phyloP scores from a whole-genome alignment of 2,113 vertebrate genomes.

The Amazona guildingii region DNA sequence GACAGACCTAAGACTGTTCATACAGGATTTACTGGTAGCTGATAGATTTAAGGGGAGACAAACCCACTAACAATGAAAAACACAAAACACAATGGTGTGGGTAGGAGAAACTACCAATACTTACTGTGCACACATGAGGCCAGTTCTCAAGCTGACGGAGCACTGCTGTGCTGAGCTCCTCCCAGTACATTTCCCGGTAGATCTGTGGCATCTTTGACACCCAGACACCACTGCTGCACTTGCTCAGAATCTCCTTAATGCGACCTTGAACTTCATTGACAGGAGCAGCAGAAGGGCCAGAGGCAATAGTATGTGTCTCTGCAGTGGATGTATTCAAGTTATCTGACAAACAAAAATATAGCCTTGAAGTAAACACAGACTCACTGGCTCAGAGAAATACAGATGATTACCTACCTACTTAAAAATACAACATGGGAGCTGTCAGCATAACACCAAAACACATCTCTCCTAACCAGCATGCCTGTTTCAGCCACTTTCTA shows the following conservation, averaged over 20 bases:
- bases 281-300: background rate
- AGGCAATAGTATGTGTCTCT: background rate
- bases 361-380: background rate
- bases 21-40: background rate
- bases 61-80: background rate
- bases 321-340: background rate
- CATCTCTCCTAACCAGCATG: background rate
- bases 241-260: slow-evolving; percentile 73
- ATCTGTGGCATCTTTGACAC: slow-evolving; percentile 78
- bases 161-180: slow-evolving; percentile 71
- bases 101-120: background rate
- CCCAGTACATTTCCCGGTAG: slow-evolving; percentile 72
- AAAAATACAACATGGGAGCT: background rate
- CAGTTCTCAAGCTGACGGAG: slow-evolving; percentile 76
- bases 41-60: background rate
- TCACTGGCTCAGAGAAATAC: background rate
- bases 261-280: slow-evolving; percentile 72
- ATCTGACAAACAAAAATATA: slow-evolving; percentile 2
- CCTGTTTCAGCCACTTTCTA: background rate
- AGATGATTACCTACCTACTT: background rate
- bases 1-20: background rate
- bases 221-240: slow-evolving; percentile 78
- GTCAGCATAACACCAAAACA: background rate
- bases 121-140: slow-evolving; percentile 79
- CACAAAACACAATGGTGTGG: background rate